Evolutionary conservation across 2,113 vertebrate genomes (phyloP), one percentile per base, ranked within the genome.

Genomic region (Malurus elegans): DNA sequence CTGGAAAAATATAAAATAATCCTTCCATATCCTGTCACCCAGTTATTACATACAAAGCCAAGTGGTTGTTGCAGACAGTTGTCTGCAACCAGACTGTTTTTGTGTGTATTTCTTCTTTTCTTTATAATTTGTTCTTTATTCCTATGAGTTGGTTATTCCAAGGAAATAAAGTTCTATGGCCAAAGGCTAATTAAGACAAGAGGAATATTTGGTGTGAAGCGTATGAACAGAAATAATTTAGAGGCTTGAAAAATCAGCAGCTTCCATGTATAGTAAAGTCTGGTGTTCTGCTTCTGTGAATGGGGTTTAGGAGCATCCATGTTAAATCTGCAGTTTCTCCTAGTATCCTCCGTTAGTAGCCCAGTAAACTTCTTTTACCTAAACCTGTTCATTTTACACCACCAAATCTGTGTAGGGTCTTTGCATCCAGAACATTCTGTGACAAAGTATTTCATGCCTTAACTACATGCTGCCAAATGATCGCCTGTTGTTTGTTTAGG

Each of bases 1-100:
- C 57, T 95, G 89, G 84, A 74, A 85, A 95, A 87, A 85, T 61
- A 79, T 19, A 79, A 79, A 95, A 82, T 91, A 91, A 94, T 88
- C 62, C 58, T 93, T 84, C 71, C 54, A 62, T 95, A 92, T 92
- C 87, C 89, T 94, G 78, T 94, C 84, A 73, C 73, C 60, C 64
- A 70, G 56, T 88, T 95, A 50, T 62, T 96, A 47, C 29, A 47
- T 36, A 66, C 48, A 69, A 86, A 95, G 56, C 53, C 42, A 58
- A 89, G 70, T 31, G 32, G 47, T 45, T 95, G 36, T 89, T 92
- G 44, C 89, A 91, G 94, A 58, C 34, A 42, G 66, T 74, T 84
- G 53, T 85, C 84, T 92, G 74, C 66, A 92, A 57, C 70, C 83
- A 81, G 61, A 18, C 57, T 81, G 42, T 40, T 73, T 23, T 72